Conservation (phyloP, 2,113 vertebrate species). For the Amazona guildingii region DNA sequence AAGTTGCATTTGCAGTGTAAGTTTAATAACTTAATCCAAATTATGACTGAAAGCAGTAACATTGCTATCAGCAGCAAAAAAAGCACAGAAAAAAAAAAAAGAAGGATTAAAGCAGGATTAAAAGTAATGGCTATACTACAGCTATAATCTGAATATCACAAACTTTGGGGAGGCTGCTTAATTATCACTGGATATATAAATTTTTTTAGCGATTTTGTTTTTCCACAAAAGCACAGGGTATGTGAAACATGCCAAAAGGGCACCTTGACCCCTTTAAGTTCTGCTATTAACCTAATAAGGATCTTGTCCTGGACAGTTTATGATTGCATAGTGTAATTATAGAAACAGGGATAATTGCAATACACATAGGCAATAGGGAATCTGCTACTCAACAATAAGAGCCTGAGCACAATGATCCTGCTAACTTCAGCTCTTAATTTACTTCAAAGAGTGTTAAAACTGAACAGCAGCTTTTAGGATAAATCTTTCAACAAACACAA, state of each 20-base stretch:
- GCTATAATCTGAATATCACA: slow-evolving; percentile 21
- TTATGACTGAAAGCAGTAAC: not conserved
- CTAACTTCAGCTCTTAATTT: not conserved
- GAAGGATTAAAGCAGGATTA: not conserved
- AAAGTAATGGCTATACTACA: not conserved
- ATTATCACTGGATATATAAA: slow-evolving; percentile 29
- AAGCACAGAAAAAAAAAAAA: not conserved
- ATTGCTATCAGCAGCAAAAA: not conserved
- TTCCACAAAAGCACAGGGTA: slow-evolving; percentile 36
- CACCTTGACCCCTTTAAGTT: slow-evolving; percentile 73
- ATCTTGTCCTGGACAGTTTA: slow-evolving; percentile 55
- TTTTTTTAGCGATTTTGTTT: slow-evolving; percentile 68
- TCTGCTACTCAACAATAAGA: not conserved
- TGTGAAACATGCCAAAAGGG: slow-evolving; percentile 67
- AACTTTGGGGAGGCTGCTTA: slow-evolving; percentile 36
- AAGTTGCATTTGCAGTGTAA: not conserved
- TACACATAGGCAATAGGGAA: slow-evolving; percentile 7
- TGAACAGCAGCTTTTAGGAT: not conserved
- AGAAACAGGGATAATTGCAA: slow-evolving; percentile 64
- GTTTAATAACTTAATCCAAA: not conserved
- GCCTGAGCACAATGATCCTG: not conserved
- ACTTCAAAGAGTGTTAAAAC: not conserved
- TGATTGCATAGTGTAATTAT: slow-evolving; percentile 73
- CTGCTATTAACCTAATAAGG: slow-evolving; percentile 76
- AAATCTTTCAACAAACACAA: slow-evolving; percentile 20